Base-by-base conservation (phyloP, 1,140 invertebrate genomes). In the Aphidius ervi region DNA sequence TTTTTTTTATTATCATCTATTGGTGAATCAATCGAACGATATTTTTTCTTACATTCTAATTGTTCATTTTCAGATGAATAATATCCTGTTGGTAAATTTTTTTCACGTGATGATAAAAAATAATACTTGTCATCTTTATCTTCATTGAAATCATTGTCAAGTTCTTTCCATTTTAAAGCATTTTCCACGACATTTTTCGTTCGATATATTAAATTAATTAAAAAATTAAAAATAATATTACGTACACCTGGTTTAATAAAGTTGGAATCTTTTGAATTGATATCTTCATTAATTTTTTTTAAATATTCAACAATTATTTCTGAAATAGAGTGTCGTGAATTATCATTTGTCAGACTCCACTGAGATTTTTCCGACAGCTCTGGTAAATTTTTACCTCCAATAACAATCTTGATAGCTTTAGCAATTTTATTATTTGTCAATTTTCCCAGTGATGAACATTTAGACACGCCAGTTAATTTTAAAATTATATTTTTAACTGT, bases 221-320 rank as follows among this genome's bases (percentile, higher is more conserved):
- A 41, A 20, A 72, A 66, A 47, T 73, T 63, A 0, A 76, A 62
- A 4, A 77, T 72, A 9, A 76, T 67, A 43, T 71, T 76, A 46
- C 70, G 67, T 0, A 74, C 62, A 1, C 67, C 23, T 0, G 59
- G 63, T 31, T 31, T 31, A 31, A 31, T 3, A 3, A 70, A 46
- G 6, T 48, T 63, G 1, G 60, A 63, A 5, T 59, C 58, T 39
- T 73, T 50, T 20, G 67, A 41, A n/a, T 59, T 58, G 4, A 77
- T 45, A 10, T 56, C 62, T 31, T 31, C 2, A 31, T 31, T 31
- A 3, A 31, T 31, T 31, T 31, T 31, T 31, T 4, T 31, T 31
- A 31, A 31, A 31, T 31, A 31, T 31, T 31, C 23, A 31, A 7
- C 16, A 31, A 58, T 39, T n/a, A 40, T 47, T 2, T 49, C 41